phyloP scores from a whole-genome alignment of 2,888 invertebrate species.

The Noctua fimbriata region DNA sequence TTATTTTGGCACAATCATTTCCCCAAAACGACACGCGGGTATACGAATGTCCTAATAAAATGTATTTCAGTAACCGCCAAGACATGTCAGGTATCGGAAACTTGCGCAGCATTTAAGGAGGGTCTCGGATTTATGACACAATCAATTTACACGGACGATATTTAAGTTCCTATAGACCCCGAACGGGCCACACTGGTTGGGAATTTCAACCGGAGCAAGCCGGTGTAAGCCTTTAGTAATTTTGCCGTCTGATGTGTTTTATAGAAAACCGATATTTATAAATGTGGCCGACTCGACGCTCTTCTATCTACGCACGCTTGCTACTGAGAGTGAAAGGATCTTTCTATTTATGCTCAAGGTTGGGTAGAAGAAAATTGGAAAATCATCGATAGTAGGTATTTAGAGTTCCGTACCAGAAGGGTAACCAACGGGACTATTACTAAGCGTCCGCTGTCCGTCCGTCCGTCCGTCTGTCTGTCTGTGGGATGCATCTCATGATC shows the following conservation, averaged over 20 bases:
- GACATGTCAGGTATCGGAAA: constrained; percentile 24
- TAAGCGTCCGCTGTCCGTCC: no score
- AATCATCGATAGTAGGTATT: not conserved
- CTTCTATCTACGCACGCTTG: not conserved
- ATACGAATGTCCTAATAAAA: constrained; percentile 18
- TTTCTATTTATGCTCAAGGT: not conserved
- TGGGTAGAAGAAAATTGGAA: not conserved
- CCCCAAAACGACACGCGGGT: not conserved
- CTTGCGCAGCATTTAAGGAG: constrained; percentile 4
- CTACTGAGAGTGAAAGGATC: not conserved
- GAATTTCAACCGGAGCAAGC: not conserved
- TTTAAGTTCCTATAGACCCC: constrained; percentile 10
- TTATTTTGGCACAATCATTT: constrained; percentile 14
- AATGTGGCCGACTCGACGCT: constrained; percentile 7
- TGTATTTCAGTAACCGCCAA: constrained; percentile 3
- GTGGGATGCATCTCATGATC: no score
- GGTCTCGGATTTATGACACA: constrained; percentile 31
- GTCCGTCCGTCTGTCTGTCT: no score
- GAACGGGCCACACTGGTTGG: not conserved
- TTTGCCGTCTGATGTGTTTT: constrained; percentile 33
- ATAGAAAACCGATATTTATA: constrained; percentile 47
- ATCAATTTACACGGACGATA: constrained; percentile 28
- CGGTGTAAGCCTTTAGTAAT: constrained; percentile 10
- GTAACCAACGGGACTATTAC: no score
- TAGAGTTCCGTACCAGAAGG: no score